Percentiles rank a stretch among this genome's conserved stretches.
These are phyloP conservation scores for Dione vanillae DNA, from an alignment of 2,888 invertebrate species.

Conservation along the genomic window DNA sequence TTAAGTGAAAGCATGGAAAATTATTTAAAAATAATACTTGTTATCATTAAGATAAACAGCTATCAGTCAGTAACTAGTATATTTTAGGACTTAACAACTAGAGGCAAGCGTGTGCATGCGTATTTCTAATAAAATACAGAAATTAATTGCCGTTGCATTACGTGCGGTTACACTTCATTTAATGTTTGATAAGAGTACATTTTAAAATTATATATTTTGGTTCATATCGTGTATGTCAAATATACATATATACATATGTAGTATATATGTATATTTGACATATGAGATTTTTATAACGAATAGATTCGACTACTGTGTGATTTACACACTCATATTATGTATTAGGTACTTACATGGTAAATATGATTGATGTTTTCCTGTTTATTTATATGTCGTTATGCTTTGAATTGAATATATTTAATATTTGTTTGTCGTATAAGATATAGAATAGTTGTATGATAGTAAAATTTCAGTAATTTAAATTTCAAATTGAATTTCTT, in stretches of 20 bases:
- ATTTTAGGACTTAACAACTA: neutral
- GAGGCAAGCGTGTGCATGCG: neutral
- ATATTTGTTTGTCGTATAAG: too few relatives aligned
- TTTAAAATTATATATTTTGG: neutral
- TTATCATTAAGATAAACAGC: constrained; percentile 3
- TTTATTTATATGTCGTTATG: neutral
- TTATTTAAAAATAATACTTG: neutral
- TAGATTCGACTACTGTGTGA: neutral
- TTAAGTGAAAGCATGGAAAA: neutral
- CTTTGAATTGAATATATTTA: neutral
- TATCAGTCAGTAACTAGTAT: constrained; percentile 3
- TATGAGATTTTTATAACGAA: neutral
- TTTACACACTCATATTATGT: constrained; percentile 4
- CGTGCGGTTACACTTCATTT: constrained; percentile 34
- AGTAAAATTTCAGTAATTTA: too few relatives aligned
- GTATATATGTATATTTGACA: neutral
- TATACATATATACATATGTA: neutral
- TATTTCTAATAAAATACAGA: constrained; percentile 25
- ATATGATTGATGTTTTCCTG: constrained; percentile 14
- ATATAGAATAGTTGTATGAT: too few relatives aligned
- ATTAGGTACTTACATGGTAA: neutral
- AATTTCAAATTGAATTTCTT: too few relatives aligned
- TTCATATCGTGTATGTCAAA: neutral
- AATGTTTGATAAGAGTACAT: constrained; percentile 18
- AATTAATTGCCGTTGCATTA: constrained; percentile 38